These are phyloP conservation scores for Myotis daubentonii DNA, from an alignment of 2,797 vertebrate genomes.

Conservation along the genomic window DNA sequence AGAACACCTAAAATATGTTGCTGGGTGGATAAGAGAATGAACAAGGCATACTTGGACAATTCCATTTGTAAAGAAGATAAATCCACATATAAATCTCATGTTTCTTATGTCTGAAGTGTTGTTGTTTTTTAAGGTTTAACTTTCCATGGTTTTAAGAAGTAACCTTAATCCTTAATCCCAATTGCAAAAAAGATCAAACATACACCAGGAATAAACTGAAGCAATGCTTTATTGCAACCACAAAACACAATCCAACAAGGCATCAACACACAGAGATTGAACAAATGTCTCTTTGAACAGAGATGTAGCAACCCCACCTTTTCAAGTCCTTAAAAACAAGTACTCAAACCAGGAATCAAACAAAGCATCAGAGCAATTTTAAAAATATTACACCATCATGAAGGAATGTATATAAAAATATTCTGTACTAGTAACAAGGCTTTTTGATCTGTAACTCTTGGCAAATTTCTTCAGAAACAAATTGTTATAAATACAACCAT, in stretches of 20 bases:
- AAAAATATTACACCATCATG: conserved; percentile 82
- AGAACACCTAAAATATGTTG: background rate
- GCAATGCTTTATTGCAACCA: conserved; percentile 84
- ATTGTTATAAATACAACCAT: conserved; percentile 84
- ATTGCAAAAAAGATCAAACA: conserved; percentile 60
- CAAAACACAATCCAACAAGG: conserved; percentile 83
- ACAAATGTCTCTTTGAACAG: conserved; percentile 86
- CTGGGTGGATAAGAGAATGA: background rate
- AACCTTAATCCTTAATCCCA: conserved; percentile 24
- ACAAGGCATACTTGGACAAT: background rate
- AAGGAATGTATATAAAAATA: conserved; percentile 83
- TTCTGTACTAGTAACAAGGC: conserved; percentile 73
- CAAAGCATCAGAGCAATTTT: conserved; percentile 76
- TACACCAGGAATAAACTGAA: conserved; percentile 68
- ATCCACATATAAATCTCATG: background rate
- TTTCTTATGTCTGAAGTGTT: background rate
- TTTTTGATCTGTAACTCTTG: conserved; percentile 79
- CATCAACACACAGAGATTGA: conserved; percentile 81
- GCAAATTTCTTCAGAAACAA: conserved; percentile 82
- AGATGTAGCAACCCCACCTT: conserved; percentile 83
- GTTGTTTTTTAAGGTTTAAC: background rate
- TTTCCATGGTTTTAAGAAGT: conserved; percentile 22
- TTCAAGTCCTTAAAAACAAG: conserved; percentile 83
- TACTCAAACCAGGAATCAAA: conserved; percentile 77
- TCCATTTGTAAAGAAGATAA: conserved; percentile 29